A percentile compares a stretch with the other conserved stretches of the same genome.
phyloP scores from a whole-genome alignment of 2,888 invertebrate genomes.

The Keiferia lycopersicella region DNA sequence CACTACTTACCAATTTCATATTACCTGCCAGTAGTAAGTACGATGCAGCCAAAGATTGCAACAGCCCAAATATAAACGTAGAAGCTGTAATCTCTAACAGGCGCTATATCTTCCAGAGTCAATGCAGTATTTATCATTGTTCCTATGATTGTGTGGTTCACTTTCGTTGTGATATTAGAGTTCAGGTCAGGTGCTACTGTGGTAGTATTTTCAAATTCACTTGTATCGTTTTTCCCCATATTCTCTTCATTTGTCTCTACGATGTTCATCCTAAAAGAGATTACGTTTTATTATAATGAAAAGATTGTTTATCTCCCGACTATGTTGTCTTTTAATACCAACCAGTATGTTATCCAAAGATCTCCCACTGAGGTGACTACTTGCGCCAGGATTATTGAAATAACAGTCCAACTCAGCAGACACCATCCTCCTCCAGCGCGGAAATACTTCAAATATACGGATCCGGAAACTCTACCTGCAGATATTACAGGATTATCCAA shows the following conservation, averaged over 20 bases:
- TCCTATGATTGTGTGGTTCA: constrained; percentile 55
- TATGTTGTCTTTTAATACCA: constrained; percentile 35
- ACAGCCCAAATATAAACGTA: constrained; percentile 82
- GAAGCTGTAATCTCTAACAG: constrained; percentile 51
- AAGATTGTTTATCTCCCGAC: neutral
- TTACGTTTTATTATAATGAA: neutral
- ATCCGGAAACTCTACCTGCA: constrained; percentile 77
- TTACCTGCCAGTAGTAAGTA: constrained; percentile 81
- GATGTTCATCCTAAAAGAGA: constrained; percentile 66
- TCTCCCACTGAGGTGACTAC: constrained; percentile 86
- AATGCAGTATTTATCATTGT: constrained; percentile 56
- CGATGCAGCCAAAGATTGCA: constrained; percentile 80
- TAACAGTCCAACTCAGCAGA: constrained; percentile 75
- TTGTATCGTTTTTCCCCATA: constrained; percentile 22
- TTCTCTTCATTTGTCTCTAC: constrained; percentile 49
- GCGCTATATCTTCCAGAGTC: constrained; percentile 51
- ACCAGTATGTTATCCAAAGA: constrained; percentile 91
- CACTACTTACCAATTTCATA: no score
- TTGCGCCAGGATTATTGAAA: constrained; percentile 85
- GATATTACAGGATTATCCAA: neutral
- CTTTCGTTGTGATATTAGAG: neutral
- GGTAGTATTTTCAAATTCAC: constrained; percentile 30
- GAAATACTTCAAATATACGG: constrained; percentile 86
- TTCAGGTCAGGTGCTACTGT: constrained; percentile 9
- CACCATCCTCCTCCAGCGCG: constrained; percentile 84